A percentile compares a stretch with the other conserved stretches of the same genome.
These are phyloP conservation scores for Amphiprion percula DNA, from an alignment of 2,113 vertebrate genomes.

Conservation along the genomic window DNA sequence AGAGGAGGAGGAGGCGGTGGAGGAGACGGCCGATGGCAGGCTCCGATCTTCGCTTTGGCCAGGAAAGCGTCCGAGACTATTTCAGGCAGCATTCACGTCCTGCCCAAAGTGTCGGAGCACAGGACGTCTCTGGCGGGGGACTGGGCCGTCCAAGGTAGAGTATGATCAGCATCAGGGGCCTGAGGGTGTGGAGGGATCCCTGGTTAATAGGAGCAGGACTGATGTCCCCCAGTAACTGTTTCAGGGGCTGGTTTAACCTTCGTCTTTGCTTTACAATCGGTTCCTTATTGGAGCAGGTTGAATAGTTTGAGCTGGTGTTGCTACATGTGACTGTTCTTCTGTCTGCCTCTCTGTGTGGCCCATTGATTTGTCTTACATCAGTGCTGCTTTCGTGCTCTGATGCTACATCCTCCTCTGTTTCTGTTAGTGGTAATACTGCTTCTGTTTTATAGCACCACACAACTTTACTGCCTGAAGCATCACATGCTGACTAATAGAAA, in stretches of 20 bases:
- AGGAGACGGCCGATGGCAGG: conserved; percentile 86
- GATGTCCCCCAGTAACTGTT: neutral
- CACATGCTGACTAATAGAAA: conserved; percentile 48
- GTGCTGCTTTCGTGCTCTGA: conserved; percentile 5
- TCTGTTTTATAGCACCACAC: neutral
- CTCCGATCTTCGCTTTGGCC: conserved; percentile 87
- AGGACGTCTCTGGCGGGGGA: conserved; percentile 81
- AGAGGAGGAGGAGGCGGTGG: conserved; percentile 66
- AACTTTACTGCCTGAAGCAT: conserved; percentile 11
- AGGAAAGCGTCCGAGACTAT: conserved; percentile 88
- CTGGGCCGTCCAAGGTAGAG: conserved; percentile 83
- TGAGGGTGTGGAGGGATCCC: neutral
- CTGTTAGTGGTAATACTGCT: neutral
- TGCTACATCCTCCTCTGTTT: neutral
- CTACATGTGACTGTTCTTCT: too few species aligned
- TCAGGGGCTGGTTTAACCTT: neutral
- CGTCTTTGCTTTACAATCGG: too few species aligned
- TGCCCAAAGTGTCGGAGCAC: conserved; percentile 85
- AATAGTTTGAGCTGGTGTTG: too few species aligned
- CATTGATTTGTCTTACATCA: conserved; percentile 31
- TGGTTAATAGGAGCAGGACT: conserved; percentile 4
- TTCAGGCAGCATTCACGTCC: conserved; percentile 86
- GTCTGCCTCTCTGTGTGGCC: too few species aligned
- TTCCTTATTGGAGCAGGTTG: too few species aligned
- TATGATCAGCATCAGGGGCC: neutral